These are phyloP conservation scores for Pristionchus entomophagus DNA, from an alignment of 2,888 invertebrate species.

Conservation along the genomic window DNA sequence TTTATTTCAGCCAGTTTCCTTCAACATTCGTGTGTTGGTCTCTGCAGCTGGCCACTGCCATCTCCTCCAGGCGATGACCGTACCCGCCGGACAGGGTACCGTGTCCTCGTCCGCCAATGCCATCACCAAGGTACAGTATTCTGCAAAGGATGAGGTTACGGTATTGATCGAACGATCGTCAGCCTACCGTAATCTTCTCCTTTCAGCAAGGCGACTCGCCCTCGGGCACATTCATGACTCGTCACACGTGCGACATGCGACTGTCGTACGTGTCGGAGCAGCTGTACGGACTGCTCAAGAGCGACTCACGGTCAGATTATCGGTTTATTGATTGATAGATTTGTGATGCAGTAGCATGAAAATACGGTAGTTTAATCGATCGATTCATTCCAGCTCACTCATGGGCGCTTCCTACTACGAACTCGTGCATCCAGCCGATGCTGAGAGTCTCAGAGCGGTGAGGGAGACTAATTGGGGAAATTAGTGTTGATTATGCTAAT, in stretches of 20 bases:
- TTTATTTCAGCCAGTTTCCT: conserved; percentile 61
- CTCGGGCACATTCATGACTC: conserved; percentile 69
- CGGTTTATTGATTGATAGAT: conserved; percentile 12
- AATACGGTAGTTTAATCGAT: conserved; percentile 45
- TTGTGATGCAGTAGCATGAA: conserved; percentile 44
- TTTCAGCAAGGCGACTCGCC: conserved; percentile 61
- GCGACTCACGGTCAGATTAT: conserved; percentile 11
- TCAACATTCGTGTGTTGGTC: conserved; percentile 60
- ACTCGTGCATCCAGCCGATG: conserved; percentile 72
- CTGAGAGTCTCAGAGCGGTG: conserved; percentile 57
- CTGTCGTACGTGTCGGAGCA: conserved; percentile 64
- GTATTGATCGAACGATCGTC: conserved; percentile 49
- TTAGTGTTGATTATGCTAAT: not conserved
- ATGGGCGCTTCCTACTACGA: conserved; percentile 73
- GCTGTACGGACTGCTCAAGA: conserved; percentile 58
- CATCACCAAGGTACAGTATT: conserved; percentile 54
- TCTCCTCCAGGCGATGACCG: conserved; percentile 66
- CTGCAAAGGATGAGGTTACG: conserved; percentile 61
- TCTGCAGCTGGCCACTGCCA: conserved; percentile 60
- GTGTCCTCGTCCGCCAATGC: conserved; percentile 58
- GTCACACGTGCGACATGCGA: conserved; percentile 74
- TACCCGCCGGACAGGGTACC: conserved; percentile 71
- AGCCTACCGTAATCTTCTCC: not conserved
- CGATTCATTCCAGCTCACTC: conserved; percentile 54
- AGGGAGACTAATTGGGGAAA: not conserved